phyloP scores from a whole-genome alignment of 2,888 invertebrate genomes.

The Coleophora flavipennella region DNA sequence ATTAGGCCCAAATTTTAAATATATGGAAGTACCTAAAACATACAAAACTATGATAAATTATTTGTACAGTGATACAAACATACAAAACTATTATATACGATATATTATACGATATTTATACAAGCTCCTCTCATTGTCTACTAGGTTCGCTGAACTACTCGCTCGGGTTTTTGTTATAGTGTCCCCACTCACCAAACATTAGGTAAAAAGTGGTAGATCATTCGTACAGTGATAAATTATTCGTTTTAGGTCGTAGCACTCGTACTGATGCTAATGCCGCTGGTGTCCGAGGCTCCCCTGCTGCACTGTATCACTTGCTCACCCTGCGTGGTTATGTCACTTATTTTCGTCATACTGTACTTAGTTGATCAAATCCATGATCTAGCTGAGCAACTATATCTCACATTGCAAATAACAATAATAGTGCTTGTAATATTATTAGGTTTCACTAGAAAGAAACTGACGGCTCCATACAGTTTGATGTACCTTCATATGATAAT shows the following conservation, averaged over 20 bases:
- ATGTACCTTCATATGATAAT: slow-evolving; percentile 49
- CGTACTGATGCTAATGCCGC: slow-evolving; percentile 54
- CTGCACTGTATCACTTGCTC: slow-evolving; percentile 53
- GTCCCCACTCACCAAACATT: too few relatives aligned
- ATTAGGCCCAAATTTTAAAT: too few relatives aligned
- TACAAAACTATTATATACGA: too few relatives aligned
- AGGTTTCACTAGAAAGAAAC: slow-evolving; percentile 19
- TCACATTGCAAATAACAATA: slow-evolving; percentile 34
- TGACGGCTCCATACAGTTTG: slow-evolving; percentile 38
- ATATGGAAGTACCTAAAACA: too few relatives aligned
- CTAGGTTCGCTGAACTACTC: too few relatives aligned
- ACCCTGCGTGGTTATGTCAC: slow-evolving; percentile 49
- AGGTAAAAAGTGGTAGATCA: too few relatives aligned
- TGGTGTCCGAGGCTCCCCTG: slow-evolving; percentile 33
- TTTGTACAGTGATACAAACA: too few relatives aligned
- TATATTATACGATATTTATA: too few relatives aligned
- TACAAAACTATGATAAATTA: too few relatives aligned
- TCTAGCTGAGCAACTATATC: slow-evolving; percentile 53
- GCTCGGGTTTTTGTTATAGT: too few relatives aligned
- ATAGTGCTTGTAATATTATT: slow-evolving; percentile 29
- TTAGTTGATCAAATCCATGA: slow-evolving; percentile 62
- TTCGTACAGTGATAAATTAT: slow-evolving; percentile 33
- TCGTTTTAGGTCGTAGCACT: slow-evolving; percentile 63
- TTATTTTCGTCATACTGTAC: slow-evolving; percentile 55
- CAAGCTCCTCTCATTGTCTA: too few relatives aligned